These are phyloP conservation scores for Macroteleia sp. DNA, from an alignment of 2,888 invertebrate species.

Conservation along the genomic window DNA sequence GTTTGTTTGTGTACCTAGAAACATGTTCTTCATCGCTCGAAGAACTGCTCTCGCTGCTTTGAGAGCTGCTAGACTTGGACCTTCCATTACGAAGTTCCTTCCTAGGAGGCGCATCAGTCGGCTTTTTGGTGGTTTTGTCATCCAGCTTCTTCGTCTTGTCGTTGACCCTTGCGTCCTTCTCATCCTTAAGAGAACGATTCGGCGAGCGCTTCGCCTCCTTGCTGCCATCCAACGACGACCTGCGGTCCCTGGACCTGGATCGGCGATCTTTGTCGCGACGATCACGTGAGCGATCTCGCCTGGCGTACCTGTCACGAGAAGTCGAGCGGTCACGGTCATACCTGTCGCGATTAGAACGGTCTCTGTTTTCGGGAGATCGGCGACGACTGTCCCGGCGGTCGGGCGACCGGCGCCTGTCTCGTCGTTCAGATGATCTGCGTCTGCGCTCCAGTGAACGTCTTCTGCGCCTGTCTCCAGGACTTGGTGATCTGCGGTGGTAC, in stretches of 20 bases:
- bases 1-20: slow-evolving; percentile 73
- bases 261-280: slow-evolving; percentile 83
- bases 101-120: slow-evolving; percentile 71
- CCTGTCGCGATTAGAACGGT: slow-evolving; percentile 76
- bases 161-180: slow-evolving; percentile 74
- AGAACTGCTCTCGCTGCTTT: slow-evolving; percentile 82
- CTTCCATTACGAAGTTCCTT: slow-evolving; percentile 81
- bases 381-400: slow-evolving; percentile 79
- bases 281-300: slow-evolving; percentile 80
- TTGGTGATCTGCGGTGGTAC: slow-evolving; percentile 81
- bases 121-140: slow-evolving; percentile 77
- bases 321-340: slow-evolving; percentile 76
- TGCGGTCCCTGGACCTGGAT: slow-evolving; percentile 81
- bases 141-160: slow-evolving; percentile 76
- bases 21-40: slow-evolving; percentile 80
- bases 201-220: slow-evolving; percentile 80
- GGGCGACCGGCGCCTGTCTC: slow-evolving; percentile 77
- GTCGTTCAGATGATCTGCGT: slow-evolving; percentile 79
- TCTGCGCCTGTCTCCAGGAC: slow-evolving; percentile 77
- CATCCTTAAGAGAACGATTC: slow-evolving; percentile 69
- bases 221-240: slow-evolving; percentile 74
- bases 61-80: slow-evolving; percentile 82
- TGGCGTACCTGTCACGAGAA: slow-evolving; percentile 81
- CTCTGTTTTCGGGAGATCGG: slow-evolving; percentile 78
- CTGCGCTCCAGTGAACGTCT: slow-evolving; percentile 79